Percentiles rank a stretch among this genome's conserved stretches.
Conservation (phyloP, 2,113 vertebrate genomes). For the Hydropotes inermis region DNA sequence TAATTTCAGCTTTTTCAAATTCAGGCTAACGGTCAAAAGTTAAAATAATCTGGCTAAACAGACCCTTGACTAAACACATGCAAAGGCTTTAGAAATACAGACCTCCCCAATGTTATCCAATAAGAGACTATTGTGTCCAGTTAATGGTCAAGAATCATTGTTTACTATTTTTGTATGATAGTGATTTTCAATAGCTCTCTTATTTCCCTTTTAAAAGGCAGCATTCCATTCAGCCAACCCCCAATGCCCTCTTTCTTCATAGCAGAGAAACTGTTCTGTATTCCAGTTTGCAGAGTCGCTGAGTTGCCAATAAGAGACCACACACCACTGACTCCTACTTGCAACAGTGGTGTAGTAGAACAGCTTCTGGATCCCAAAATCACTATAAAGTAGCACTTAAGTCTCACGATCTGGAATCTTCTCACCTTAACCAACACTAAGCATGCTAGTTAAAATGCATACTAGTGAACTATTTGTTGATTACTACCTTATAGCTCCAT, state of each 20-base stretch:
- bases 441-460: background rate
- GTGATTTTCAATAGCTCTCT: constrained; percentile 46
- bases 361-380: background rate
- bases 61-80: background rate
- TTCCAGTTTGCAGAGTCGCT: background rate
- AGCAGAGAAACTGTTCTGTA: constrained; percentile 39
- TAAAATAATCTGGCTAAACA: background rate
- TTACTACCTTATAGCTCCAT: background rate
- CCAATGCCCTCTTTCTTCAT: constrained; percentile 49
- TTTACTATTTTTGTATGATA: constrained; percentile 22
- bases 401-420: background rate
- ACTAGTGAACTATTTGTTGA: background rate
- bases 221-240: constrained; percentile 67
- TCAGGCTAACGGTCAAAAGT: background rate
- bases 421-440: background rate
- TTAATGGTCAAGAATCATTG: constrained; percentile 41
- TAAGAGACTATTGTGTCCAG: background rate
- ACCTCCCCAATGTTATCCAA: constrained; percentile 19
- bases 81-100: constrained; percentile 34
- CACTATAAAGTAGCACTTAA: background rate
- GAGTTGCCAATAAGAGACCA: background rate
- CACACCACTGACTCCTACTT: background rate
- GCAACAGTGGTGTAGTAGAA: background rate
- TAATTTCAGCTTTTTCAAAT: background rate
- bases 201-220: constrained; percentile 41